Conservation (phyloP, 2,113 vertebrate species). For the Hydropotes inermis region DNA sequence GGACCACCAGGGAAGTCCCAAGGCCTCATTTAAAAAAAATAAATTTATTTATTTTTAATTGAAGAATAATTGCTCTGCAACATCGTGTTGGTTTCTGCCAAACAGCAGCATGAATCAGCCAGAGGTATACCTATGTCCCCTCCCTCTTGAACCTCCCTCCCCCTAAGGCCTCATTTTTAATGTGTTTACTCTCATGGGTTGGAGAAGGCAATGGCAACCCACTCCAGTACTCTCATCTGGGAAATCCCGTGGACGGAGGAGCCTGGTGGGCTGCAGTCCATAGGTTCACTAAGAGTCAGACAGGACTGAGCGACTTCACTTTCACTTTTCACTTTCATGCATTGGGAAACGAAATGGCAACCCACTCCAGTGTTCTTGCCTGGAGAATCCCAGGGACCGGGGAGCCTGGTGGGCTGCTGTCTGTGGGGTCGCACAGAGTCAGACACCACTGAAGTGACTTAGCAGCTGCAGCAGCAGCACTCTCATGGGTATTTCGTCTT, state of each 20-base stretch:
- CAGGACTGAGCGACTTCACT: neutral
- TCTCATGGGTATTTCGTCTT: neutral
- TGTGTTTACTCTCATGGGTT: neutral
- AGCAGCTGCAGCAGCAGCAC: neutral
- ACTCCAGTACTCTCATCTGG: neutral
- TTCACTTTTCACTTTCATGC: neutral
- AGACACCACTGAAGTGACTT: accelerated
- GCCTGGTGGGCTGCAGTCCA: neutral
- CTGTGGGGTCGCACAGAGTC: neutral
- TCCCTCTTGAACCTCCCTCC: too few species aligned
- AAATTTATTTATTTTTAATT: neutral
- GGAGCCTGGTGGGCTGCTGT: neutral
- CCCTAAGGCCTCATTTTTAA: neutral
- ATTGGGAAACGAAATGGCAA: neutral
- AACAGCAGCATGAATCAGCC: neutral
- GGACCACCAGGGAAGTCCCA: neutral
- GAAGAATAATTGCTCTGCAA: neutral
- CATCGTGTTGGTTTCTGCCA: neutral
- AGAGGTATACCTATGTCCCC: neutral
- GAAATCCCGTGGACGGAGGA: neutral
- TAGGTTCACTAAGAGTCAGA: accelerated
- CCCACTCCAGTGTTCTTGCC: neutral
- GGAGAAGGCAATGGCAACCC: neutral
- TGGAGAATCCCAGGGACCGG: neutral
- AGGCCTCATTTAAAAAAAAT: neutral